A percentile compares a stretch with the other conserved stretches of the same genome.
These are phyloP conservation scores for human DNA, from an alignment of 2,113 vertebrate species.

Conservation along the genomic window DNA sequence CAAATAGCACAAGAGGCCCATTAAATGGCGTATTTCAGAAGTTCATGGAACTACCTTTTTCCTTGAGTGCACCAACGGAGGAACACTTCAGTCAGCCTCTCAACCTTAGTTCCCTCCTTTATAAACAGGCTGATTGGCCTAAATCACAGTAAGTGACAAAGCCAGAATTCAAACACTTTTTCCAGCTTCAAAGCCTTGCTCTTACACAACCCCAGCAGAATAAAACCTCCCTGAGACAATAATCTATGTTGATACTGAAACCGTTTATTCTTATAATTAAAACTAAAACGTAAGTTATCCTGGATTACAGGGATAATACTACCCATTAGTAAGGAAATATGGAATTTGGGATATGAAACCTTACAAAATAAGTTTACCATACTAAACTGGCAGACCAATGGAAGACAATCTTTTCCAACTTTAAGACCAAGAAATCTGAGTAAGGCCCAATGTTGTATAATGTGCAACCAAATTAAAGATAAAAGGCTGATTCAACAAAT, in stretches of 20 bases:
- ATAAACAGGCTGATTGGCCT: not conserved
- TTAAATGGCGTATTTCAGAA: not conserved
- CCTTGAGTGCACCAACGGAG: not conserved
- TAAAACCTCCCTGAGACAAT: not conserved
- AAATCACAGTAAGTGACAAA: not conserved
- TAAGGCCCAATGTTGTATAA: not conserved
- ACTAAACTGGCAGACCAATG: not conserved
- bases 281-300: not conserved
- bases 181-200: constrained; percentile 16
- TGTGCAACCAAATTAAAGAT: not conserved
- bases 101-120: not conserved
- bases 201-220: not conserved
- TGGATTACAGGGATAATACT: not conserved
- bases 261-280: constrained; percentile 36
- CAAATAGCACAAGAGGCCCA: not conserved
- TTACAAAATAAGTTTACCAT: constrained; percentile 2
- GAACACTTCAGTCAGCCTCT: not conserved
- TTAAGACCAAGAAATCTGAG: not conserved
- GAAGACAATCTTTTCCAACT: constrained; percentile 40
- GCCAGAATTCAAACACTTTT: not conserved
- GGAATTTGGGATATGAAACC: not conserved
- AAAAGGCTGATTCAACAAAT: not conserved
- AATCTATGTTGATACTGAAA: not conserved
- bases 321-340: not conserved
- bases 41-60: not conserved